Base-by-base conservation (phyloP, 2,888 invertebrate genomes). In the Matsumyia berberina region DNA sequence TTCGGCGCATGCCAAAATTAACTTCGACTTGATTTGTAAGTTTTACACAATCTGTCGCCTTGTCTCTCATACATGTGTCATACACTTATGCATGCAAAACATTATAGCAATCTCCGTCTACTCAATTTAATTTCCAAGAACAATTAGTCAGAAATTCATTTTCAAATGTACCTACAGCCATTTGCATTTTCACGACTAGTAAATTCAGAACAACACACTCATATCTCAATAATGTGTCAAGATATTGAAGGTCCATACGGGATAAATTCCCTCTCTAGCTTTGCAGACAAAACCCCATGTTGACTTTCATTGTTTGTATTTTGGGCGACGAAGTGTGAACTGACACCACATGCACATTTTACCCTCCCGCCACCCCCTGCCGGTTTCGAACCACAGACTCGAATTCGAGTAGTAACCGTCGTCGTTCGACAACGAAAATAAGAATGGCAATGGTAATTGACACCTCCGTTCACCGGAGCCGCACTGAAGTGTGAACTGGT, bases 301-400 rank as follows among this genome's bases (percentile, higher is more conserved):
- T 46, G 51, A 70, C 58, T 77, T 44, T 55, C 70, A 53, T 70
- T 82, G 78, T 67, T 78, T 42, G 67, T 49, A 62, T 73, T 78
- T 78, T 73, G 79, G 79, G 79, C 79, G 83, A 73, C 78, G 73
- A 79, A 79, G 73, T 83, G 83, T 83, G 79, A 83, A 79, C 57
- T 51, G 55, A 78, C 78, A 29, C 46, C 80, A 69, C 66, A 77
- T 77, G 62, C 49, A 62, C 67, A 57, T 60, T 44, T 44, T 8
- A 35, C 24, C n/a, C 12, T 44, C 35, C 29, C 35, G n/a, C 15
- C 44, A 24, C 1, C 4, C 24, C 24, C 24, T 24, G 24, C n/a
- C n/a, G n/a, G n/a, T 9, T 8, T 31, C n/a, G 9, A 60, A 42
- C 39, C 42, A 29, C 78, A 79, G 67, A 49, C n/a, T 24, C 42